Percentiles rank a stretch among this genome's conserved stretches.
phyloP scores from a whole-genome alignment of 2,888 invertebrate species.

The Teinopalpus imperialis region DNA sequence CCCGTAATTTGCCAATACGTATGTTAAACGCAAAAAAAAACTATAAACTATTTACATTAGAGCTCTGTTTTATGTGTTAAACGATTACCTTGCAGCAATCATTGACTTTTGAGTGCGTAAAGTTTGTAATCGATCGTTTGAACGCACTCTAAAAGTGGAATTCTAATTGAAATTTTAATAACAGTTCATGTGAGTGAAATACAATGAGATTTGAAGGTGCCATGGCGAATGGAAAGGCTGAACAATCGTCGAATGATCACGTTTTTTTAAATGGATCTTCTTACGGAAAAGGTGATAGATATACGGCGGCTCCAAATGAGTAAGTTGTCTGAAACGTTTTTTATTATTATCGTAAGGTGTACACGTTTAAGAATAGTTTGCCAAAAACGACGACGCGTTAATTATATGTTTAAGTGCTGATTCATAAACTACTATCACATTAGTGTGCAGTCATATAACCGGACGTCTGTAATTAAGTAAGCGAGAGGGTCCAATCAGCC shows the following conservation, averaged over 20 bases:
- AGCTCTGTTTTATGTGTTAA: constrained; percentile 17
- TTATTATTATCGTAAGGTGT: constrained; percentile 8
- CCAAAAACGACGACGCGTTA: constrained; percentile 4
- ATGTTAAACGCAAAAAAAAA: constrained; percentile 25
- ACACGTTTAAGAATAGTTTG: constrained; percentile 24
- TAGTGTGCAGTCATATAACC: no score
- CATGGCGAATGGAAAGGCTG: constrained; percentile 54
- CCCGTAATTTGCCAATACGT: constrained; percentile 50
- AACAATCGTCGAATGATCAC: constrained; percentile 36
- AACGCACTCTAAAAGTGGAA: constrained; percentile 25
- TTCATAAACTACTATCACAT: background rate
- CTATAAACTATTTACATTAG: constrained; percentile 23
- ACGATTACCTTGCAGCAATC: background rate
- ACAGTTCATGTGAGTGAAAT: constrained; percentile 38
- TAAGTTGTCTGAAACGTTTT: constrained; percentile 50
- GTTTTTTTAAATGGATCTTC: constrained; percentile 54
- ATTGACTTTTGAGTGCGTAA: constrained; percentile 6
- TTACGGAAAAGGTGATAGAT: constrained; percentile 71
- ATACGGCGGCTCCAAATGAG: constrained; percentile 75
- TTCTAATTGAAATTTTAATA: constrained; percentile 11
- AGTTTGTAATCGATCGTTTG: constrained; percentile 18
- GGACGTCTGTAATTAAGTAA: no score
- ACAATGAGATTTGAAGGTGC: constrained; percentile 55
- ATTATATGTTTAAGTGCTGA: background rate
- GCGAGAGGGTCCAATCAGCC: no score